A percentile compares a stretch with the other conserved stretches of the same genome.
Evolutionary conservation across 1,140 invertebrate genomes (phyloP).

Genomic region (Trichonephila clavipes): DNA sequence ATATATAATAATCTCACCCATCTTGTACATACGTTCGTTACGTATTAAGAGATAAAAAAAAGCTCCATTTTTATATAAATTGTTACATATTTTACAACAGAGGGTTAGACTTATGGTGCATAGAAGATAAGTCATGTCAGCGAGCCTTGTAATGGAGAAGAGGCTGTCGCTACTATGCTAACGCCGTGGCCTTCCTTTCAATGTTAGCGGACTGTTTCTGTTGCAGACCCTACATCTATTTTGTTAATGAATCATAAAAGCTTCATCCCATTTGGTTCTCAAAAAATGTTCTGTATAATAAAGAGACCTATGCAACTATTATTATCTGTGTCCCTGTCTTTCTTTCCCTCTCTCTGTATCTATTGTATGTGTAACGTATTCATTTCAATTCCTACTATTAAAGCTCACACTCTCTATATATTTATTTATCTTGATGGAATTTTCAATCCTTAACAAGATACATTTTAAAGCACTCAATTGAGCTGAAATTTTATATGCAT

Average conservation of each 20-base stretch:
- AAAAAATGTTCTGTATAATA: constrained; percentile 76
- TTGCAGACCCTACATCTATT: constrained; percentile 77
- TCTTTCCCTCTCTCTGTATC: not conserved
- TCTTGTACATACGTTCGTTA: constrained; percentile 77
- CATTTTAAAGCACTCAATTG: too few relatives aligned
- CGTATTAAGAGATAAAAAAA: constrained; percentile 68
- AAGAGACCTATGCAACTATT: constrained; percentile 77
- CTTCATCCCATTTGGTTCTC: constrained; percentile 77
- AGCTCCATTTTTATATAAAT: constrained; percentile 77
- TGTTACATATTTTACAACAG: constrained; percentile 77
- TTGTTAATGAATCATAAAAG: constrained; percentile 76
- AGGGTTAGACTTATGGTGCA: constrained; percentile 75
- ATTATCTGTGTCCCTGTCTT: constrained; percentile 8
- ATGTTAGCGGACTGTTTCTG: constrained; percentile 76
- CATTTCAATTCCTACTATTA: too few relatives aligned
- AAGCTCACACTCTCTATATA: too few relatives aligned
- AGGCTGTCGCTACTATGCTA: constrained; percentile 74
- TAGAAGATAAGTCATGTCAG: constrained; percentile 59
- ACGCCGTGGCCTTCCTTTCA: constrained; percentile 76
- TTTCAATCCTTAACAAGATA: too few relatives aligned
- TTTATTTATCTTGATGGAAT: too few relatives aligned
- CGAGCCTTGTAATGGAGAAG: constrained; percentile 61
- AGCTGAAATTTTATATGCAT: too few relatives aligned
- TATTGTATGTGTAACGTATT: not conserved
- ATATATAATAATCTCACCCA: constrained; percentile 72